A percentile compares a stretch with the other conserved stretches of the same genome.
phyloP scores from a whole-genome alignment of 2,888 invertebrate species.

The Lordiphosa fenestrarum region DNA sequence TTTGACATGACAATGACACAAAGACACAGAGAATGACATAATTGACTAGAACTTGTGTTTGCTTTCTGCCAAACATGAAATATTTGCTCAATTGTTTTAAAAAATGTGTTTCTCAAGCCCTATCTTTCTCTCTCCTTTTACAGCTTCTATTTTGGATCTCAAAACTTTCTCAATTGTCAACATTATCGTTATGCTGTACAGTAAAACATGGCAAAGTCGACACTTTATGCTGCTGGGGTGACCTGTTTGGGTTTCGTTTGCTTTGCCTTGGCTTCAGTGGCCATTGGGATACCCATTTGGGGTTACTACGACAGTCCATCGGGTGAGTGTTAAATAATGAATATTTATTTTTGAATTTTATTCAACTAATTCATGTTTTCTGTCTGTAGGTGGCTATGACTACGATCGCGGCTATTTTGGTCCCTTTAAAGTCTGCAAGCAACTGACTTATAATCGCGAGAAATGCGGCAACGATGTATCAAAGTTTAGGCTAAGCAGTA shows the following conservation, averaged over 20 bases:
- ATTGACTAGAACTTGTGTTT: neutral
- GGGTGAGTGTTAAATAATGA: constrained; percentile 80
- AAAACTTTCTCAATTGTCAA: constrained; percentile 35
- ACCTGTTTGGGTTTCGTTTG: constrained; percentile 85
- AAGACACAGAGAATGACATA: constrained; percentile 19
- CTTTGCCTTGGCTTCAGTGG: constrained; percentile 90
- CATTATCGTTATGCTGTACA: constrained; percentile 72
- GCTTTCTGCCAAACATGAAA: neutral
- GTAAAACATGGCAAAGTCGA: constrained; percentile 80
- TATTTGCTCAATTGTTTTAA: constrained; percentile 26
- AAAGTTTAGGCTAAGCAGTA: constrained; percentile 89
- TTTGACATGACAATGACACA: constrained; percentile 22
- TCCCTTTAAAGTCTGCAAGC: constrained; percentile 93
- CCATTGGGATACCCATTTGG: constrained; percentile 92
- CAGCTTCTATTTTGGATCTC: constrained; percentile 45
- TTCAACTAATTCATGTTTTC: neutral
- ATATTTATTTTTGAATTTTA: constrained; percentile 20
- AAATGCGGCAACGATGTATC: constrained; percentile 90
- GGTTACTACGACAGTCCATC: constrained; percentile 86
- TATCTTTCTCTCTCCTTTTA: constrained; percentile 7
- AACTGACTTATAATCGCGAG: constrained; percentile 89
- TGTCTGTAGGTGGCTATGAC: constrained; percentile 78
- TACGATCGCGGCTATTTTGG: constrained; percentile 92
- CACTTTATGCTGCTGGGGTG: constrained; percentile 80
- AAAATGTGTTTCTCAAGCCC: constrained; percentile 5